Evolutionary conservation across 1,140 invertebrate species (phyloP), one percentile per base, ranked within the genome.

Genomic region (Belonocnema kinseyi): DNA sequence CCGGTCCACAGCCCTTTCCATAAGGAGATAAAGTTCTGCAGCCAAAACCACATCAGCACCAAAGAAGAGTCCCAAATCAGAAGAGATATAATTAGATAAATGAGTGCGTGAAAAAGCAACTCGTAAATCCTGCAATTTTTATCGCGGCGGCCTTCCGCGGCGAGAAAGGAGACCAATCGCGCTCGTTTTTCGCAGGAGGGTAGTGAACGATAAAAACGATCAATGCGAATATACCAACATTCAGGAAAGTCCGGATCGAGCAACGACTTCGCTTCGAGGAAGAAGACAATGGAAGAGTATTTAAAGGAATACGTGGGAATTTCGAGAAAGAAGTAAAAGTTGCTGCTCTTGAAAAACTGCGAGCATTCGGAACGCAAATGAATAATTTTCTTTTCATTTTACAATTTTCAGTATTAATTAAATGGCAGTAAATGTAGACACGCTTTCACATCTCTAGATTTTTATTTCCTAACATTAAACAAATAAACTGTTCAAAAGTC

Each of bases 51-150:
- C 26, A 66, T 40, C 61, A 40, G 21, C 26, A 33, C 58, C 58
- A 26, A 33, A 61, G 26, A 61, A 61, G 54, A 56, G 54, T 14
- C 12, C 61, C 33, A 16, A 46, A 66, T 40, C 61, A 40, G 26
- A 66, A 33, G n/a, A 66, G 61, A 66, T 66, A 66, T 66, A 40
- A 66, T 66, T 66, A 40, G 61, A 66, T 66, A 66, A 66, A 66
- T 66, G 40, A 66, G 61, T 33, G n/a, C 61, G 61, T 33, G 61
- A 66, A 33, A 66, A 66, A 66, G 61, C 16, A 66, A 66, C 61
- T 66, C 61, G 61, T 66, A 66, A 66, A 66, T 66, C 26, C 13
- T 66, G 40, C 61, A 66, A 66, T 66, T 66, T 66, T 66, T 56
- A 66, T 66, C 61, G 26, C 54, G 58, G 58, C 58, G 21, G 21